Percentiles rank a stretch among this genome's conserved stretches.
These are phyloP conservation scores for Parapsyche elsis DNA, from an alignment of 1,140 invertebrate species.

Conservation along the genomic window DNA sequence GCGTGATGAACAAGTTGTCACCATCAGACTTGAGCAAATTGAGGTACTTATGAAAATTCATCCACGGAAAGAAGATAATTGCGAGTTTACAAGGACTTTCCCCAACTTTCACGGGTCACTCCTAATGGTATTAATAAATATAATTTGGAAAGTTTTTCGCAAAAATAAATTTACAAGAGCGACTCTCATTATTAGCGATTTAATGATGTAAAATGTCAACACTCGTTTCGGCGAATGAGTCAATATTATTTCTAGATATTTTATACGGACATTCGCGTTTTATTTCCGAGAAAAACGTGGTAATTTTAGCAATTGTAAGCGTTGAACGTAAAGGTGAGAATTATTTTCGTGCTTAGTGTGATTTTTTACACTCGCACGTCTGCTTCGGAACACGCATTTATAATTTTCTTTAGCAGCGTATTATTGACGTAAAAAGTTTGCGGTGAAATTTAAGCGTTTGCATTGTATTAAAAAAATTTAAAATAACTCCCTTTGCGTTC, in stretches of 20 bases:
- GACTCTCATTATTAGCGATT: neutral
- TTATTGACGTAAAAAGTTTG: neutral
- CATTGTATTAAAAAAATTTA: neutral
- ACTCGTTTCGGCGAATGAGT: neutral
- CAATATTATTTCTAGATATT: neutral
- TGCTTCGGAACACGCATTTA: too few species aligned
- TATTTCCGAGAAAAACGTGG: neutral
- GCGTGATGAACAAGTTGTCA: conserved; percentile 17
- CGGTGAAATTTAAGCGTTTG: neutral
- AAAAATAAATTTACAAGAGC: conserved; percentile 14
- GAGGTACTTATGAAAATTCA: conserved; percentile 15
- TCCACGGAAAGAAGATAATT: conserved; percentile 28
- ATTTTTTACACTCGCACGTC: too few species aligned
- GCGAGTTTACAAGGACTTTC: conserved; percentile 14
- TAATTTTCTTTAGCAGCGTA: too few species aligned
- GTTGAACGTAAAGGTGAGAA: neutral
- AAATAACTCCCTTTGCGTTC: too few species aligned
- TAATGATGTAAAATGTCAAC: neutral
- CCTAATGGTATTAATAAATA: conserved; percentile 18
- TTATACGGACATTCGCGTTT: neutral
- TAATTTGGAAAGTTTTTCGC: conserved; percentile 16
- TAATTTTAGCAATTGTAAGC: too few species aligned
- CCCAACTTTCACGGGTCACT: conserved; percentile 21
- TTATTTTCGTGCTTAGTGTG: neutral
- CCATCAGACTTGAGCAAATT: conserved; percentile 14